phyloP scores from a whole-genome alignment of 2,797 vertebrate genomes.

The Rhinogobio ventralis region DNA sequence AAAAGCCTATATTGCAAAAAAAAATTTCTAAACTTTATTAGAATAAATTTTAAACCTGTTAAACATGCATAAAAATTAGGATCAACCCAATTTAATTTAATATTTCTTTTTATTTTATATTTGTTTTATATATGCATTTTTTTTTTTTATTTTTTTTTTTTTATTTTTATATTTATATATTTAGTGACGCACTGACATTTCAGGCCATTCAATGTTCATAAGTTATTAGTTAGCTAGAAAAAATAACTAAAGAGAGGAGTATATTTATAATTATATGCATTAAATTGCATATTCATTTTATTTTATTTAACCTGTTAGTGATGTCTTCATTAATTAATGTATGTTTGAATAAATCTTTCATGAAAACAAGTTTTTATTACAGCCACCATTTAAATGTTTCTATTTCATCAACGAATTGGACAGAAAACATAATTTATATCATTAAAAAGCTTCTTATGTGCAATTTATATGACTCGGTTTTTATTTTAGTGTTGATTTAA shows the following conservation, averaged over 20 bases:
- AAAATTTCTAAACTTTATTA: neutral
- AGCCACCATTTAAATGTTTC: neutral
- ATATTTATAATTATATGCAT: too few species aligned
- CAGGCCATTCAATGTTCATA: neutral
- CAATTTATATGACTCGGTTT: neutral
- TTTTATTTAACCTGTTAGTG: neutral
- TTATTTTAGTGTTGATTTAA: neutral
- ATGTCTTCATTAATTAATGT: neutral
- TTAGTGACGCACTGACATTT: too few species aligned
- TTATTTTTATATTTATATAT: too few species aligned
- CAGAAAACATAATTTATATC: neutral
- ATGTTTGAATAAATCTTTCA: neutral
- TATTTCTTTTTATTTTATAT: neutral
- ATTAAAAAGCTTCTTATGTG: neutral
- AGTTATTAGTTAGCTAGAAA: too few species aligned
- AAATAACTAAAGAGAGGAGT: too few species aligned
- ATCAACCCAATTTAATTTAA: neutral
- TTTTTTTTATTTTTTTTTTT: too few species aligned
- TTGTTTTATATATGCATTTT: too few species aligned
- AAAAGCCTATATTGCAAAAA: too few species aligned
- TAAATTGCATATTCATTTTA: neutral
- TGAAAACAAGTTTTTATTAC: neutral
- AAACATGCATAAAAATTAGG: neutral
- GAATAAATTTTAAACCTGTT: neutral
- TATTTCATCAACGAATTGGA: neutral